These are phyloP conservation scores for Nematopogon swammerdamellus DNA, from an alignment of 2,888 invertebrate genomes.

Conservation along the genomic window DNA sequence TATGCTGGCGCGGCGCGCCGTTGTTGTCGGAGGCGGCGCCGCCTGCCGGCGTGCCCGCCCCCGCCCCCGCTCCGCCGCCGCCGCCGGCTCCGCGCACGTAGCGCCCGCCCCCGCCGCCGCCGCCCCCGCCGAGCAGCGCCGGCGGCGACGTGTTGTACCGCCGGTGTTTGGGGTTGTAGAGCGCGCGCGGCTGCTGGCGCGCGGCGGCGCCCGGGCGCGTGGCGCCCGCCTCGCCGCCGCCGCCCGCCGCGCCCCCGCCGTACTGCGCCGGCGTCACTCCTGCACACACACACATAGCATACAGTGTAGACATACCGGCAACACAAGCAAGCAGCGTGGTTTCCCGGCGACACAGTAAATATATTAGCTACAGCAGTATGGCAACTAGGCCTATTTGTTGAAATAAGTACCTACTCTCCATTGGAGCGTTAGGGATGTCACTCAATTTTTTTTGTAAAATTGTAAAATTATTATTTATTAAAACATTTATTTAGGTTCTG, in stretches of 20 bases:
- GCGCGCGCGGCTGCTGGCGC: conserved; percentile 15
- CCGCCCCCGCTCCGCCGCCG: too few species aligned
- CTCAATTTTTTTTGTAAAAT: too few species aligned
- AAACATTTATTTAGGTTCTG: too few species aligned
- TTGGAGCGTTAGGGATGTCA: too few species aligned
- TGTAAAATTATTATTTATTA: too few species aligned
- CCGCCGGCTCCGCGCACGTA: conserved; percentile 9
- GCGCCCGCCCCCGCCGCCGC: conserved; percentile 3
- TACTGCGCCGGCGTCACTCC: conserved; percentile 3
- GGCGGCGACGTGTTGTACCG: conserved; percentile 20
- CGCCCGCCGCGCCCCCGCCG: background rate
- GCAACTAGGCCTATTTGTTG: too few species aligned
- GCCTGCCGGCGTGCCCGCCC: conserved; percentile 10
- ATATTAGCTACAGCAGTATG: too few species aligned
- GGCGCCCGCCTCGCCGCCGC: conserved; percentile 2
- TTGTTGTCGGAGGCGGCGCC: conserved; percentile 4
- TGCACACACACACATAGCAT: background rate
- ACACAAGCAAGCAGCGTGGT: too few species aligned
- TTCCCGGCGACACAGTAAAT: too few species aligned
- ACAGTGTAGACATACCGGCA: too few species aligned
- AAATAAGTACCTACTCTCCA: too few species aligned
- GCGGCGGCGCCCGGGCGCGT: conserved; percentile 14
- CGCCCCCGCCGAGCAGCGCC: conserved; percentile 6
- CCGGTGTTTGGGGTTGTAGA: conserved; percentile 24
- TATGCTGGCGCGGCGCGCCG: conserved; percentile 15